Base-by-base conservation (phyloP, 2,797 vertebrate genomes). In the Cyclura pinguis region DNA sequence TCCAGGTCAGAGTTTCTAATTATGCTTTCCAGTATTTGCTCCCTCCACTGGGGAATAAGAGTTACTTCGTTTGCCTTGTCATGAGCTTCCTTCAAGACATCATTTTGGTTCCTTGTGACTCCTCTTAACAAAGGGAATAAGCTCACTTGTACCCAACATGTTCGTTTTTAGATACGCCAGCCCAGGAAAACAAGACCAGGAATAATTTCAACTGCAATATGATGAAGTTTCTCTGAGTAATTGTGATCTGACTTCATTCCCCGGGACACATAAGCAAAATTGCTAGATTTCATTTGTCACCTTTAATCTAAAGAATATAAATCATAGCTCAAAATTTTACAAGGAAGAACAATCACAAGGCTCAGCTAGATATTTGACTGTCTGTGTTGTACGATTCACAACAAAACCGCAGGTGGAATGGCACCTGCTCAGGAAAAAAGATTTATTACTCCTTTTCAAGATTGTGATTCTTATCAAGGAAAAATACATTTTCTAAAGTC, bases 1-100 rank as follows among this genome's bases (percentile, higher is more conserved):
- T 96, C 95, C 96, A 96, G 96, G 96, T 96, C 96, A 96, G 95
- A 90, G 94, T 88, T 95, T 94, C 95, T 95, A 96, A 96, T 96
- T 96, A 96, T 89, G 95, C 92, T 95, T 92, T 92, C 88, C 93
- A 95, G 92, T 94, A 93, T 95, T 96, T 95, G 95, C 88, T 95
- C 94, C 91, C 87, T 42, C 62, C 73, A 47, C 89, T 76, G 85
- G 90, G 92, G 92, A 95, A 85, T 92, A 83, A 90, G 82, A 74
- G 89, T 81, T 91, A 93, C 93, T 52, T 16, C 38, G 93, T 93
- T 95, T 93, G 93, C 87, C 93, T 95, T 93, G 93, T 92, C 91
- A 3, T 92, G 74, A 91, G 87, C 93, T 96, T 95, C 93, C 90
- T 95, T 42, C 90, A 0, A 67, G 92, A 85, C 18, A 85, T 50